phyloP scores from a whole-genome alignment of 2,113 vertebrate species.

The Daboia siamensis region DNA sequence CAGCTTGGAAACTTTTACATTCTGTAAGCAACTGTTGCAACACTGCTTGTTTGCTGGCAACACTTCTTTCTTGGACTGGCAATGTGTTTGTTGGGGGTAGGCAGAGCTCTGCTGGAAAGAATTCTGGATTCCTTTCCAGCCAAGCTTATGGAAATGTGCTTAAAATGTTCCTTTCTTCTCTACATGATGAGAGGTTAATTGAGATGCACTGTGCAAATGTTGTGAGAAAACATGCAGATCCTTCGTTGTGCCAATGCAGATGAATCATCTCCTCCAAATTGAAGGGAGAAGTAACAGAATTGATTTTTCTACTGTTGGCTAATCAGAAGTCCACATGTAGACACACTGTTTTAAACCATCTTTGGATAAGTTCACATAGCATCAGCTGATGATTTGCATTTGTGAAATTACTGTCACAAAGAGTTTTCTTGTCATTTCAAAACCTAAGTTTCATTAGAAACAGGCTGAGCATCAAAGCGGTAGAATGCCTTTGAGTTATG shows the following conservation, averaged over 20 bases:
- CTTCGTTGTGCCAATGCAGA: neutral
- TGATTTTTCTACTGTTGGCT: neutral
- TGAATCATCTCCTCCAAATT: conserved; percentile 11
- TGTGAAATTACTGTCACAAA: neutral
- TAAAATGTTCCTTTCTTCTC: neutral
- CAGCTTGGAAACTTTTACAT: neutral
- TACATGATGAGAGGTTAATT: conserved; percentile 34
- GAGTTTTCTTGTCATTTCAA: neutral
- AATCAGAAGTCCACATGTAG: neutral
- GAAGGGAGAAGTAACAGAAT: neutral
- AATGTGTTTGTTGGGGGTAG: neutral
- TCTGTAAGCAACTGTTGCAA: conserved; percentile 13
- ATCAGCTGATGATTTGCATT: neutral
- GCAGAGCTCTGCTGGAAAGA: neutral
- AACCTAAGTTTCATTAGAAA: neutral
- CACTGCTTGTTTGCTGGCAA: neutral
- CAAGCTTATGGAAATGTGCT: conserved; percentile 28
- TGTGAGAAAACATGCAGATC: conserved; percentile 6
- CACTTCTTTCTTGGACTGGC: conserved; percentile 29
- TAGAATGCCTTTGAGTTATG: neutral
- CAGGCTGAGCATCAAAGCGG: neutral
- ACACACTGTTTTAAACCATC: neutral
- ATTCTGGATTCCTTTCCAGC: conserved; percentile 3
- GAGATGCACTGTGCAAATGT: neutral
- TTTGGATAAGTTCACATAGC: neutral